These are phyloP conservation scores for Herpetotheres cachinnans DNA, from an alignment of 2,113 vertebrate species.

Conservation along the genomic window DNA sequence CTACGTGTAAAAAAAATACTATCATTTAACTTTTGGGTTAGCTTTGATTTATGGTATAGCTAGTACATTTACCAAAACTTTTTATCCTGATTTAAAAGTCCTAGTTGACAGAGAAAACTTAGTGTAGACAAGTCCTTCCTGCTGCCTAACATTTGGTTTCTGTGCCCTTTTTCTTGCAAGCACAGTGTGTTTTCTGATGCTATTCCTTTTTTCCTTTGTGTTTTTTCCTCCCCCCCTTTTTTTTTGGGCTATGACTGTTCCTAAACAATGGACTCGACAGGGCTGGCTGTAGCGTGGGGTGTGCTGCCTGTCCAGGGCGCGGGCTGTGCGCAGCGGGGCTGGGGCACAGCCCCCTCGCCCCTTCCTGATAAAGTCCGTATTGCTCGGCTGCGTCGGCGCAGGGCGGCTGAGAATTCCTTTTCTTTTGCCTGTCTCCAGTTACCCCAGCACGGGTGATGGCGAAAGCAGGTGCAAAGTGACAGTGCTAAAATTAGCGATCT, in stretches of 20 bases:
- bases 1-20: fast-evolving
- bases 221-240: not conserved
- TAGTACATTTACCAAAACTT: not conserved
- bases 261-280: fast-evolving
- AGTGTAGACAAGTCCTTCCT: not conserved
- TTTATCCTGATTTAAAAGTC: not conserved
- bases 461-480: conserved; percentile 26
- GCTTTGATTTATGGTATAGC: not conserved
- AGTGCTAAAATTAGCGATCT: not conserved
- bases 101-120: not conserved
- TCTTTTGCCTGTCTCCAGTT: not conserved
- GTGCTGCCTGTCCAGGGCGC: not conserved
- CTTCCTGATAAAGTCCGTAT: fast-evolving
- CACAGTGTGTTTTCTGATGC: not conserved
- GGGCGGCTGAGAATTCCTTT: not conserved
- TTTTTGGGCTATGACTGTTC: not conserved
- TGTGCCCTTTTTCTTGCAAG: not conserved
- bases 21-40: not conserved
- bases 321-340: not conserved
- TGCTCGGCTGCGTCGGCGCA: fast-evolving
- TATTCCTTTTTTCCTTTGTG: not conserved
- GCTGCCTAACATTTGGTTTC: not conserved
- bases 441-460: not conserved
- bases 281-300: not conserved
- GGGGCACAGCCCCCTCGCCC: not conserved